These are phyloP conservation scores for Lissonota sp. DNA, from an alignment of 2,888 invertebrate species.

Conservation along the genomic window DNA sequence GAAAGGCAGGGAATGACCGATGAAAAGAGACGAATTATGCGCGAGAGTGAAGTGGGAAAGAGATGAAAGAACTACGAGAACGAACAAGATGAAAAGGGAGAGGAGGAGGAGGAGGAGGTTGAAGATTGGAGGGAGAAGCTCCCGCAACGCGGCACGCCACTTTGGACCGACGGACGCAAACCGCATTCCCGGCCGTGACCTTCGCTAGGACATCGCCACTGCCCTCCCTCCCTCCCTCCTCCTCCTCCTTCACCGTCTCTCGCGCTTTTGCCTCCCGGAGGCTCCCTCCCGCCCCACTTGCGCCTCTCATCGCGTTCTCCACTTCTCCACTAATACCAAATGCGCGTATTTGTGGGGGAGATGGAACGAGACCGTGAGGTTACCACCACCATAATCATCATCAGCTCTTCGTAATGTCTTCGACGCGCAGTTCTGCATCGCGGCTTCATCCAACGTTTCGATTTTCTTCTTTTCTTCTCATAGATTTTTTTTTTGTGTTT, in stretches of 20 bases:
- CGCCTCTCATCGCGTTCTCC: conserved; percentile 39
- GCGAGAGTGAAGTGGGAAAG: conserved; percentile 58
- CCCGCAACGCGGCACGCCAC: conserved; percentile 78
- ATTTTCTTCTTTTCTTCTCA: conserved; percentile 1
- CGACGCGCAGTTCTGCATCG: conserved; percentile 16
- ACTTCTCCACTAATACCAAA: conserved; percentile 31
- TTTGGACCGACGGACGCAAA: conserved; percentile 81
- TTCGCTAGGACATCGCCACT: conserved; percentile 84
- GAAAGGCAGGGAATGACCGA: conserved; percentile 56
- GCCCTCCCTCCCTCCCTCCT: conserved; percentile 75
- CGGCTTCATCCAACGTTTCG: neutral
- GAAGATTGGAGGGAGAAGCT: conserved; percentile 51
- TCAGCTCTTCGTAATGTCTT: conserved; percentile 50
- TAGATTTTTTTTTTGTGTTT: conserved; percentile 21
- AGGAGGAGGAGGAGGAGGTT: conserved; percentile 39
- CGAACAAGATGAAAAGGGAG: conserved; percentile 29
- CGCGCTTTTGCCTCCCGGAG: conserved; percentile 35
- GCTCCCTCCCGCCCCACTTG: conserved; percentile 25
- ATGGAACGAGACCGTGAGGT: conserved; percentile 25
- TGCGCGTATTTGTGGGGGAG: neutral
- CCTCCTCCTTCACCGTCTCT: conserved; percentile 24
- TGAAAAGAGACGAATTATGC: conserved; percentile 53
- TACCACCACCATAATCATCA: conserved; percentile 1
- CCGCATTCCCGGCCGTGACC: conserved; percentile 84
- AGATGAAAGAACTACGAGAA: conserved; percentile 20